phyloP scores from a whole-genome alignment of 2,113 vertebrate species.

The Halcyon senegalensis region DNA sequence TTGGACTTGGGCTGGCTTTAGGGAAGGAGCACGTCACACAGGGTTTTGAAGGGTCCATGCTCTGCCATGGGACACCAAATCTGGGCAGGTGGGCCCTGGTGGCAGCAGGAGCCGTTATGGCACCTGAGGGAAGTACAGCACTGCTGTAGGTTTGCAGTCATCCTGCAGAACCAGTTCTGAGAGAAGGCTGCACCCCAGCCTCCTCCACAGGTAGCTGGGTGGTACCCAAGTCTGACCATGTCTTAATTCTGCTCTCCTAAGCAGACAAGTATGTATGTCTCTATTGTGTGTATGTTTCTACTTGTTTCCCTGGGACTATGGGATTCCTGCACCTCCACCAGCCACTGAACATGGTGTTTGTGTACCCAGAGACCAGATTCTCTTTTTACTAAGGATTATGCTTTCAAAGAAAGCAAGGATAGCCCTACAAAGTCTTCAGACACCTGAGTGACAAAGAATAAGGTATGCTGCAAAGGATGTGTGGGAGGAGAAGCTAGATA shows the following conservation, averaged over 20 bases:
- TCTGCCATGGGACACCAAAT: background rate
- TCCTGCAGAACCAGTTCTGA: background rate
- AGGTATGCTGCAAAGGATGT: background rate
- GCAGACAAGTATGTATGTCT: background rate
- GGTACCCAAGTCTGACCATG: background rate
- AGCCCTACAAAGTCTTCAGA: background rate
- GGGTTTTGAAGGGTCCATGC: background rate
- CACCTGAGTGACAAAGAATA: background rate
- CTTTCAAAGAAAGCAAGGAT: background rate
- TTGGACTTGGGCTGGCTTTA: background rate
- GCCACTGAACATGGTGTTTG: background rate
- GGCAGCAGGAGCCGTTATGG: background rate
- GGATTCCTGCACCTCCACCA: background rate
- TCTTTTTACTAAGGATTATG: background rate
- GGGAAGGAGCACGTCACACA: background rate
- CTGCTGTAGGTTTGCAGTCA: fast-evolving
- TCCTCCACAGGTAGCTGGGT: background rate
- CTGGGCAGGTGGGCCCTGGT: background rate
- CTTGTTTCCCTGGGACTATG: background rate
- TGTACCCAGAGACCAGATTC: background rate
- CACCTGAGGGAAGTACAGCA: background rate
- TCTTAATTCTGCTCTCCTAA: background rate
- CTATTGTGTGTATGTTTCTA: background rate
- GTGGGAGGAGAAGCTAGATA: background rate
- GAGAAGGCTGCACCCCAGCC: background rate